phyloP scores from a whole-genome alignment of 2,113 vertebrate genomes.

The Lepus timidus region DNA sequence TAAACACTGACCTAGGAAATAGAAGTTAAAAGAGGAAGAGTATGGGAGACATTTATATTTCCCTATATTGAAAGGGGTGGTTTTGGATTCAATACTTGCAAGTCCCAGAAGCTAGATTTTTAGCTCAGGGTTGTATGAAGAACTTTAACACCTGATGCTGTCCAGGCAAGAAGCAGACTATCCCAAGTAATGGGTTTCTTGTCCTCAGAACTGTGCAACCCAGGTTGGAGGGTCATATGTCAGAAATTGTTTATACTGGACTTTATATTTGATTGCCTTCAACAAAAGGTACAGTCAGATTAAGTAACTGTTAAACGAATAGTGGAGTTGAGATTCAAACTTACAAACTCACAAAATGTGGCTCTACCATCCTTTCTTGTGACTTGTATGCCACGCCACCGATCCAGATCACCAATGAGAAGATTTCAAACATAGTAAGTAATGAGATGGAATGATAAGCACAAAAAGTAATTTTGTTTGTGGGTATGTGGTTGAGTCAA shows the following conservation, averaged over 20 bases:
- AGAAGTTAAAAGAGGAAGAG: background rate
- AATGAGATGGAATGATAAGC: background rate
- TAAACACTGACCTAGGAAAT: background rate
- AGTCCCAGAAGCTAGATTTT: background rate
- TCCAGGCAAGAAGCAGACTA: background rate
- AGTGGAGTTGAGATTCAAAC: background rate
- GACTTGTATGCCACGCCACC: background rate
- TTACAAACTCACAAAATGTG: background rate
- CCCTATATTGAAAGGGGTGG: background rate
- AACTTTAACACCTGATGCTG: background rate
- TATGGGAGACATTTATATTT: background rate
- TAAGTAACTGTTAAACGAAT: background rate
- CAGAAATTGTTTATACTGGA: background rate
- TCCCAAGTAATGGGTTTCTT: constrained; percentile 23
- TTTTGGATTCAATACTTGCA: background rate
- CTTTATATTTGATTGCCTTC: constrained; percentile 1
- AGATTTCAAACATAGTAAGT: background rate
- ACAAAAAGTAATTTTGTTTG: background rate
- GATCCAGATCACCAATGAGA: constrained; percentile 13
- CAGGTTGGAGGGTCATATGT: background rate
- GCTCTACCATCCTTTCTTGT: background rate
- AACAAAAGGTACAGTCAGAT: background rate
- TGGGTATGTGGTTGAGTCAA: background rate
- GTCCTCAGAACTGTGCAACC: background rate
- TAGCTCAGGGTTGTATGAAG: background rate